These are phyloP conservation scores for Caenorhabditis sp. DNA, from an alignment of 2,888 invertebrate species.

Conservation along the genomic window DNA sequence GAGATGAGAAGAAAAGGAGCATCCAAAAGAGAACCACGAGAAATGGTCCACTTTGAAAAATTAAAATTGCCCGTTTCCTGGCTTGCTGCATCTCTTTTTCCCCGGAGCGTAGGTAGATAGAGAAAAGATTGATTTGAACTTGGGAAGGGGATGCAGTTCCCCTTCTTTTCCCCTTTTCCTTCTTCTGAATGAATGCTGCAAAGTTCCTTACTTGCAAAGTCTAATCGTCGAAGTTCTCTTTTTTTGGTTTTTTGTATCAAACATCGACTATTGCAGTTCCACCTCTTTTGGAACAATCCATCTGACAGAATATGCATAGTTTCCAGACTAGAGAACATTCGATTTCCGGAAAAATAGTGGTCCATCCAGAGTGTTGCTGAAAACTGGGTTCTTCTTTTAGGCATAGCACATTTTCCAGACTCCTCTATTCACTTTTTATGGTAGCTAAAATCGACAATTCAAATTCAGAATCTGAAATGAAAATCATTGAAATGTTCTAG, in stretches of 20 bases:
- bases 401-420: too few relatives aligned
- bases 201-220: not conserved
- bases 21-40: constrained; percentile 2
- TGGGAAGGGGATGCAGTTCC: not conserved
- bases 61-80: constrained; percentile 53
- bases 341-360: not conserved
- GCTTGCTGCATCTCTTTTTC: constrained; percentile 2
- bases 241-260: too few relatives aligned
- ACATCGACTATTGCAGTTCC: too few relatives aligned
- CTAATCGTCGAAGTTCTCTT: not conserved
- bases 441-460: too few relatives aligned
- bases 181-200: not conserved
- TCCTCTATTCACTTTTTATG: too few relatives aligned
- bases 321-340: not conserved
- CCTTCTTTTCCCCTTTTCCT: not conserved
- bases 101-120: constrained; percentile 1
- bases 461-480: too few relatives aligned
- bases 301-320: not conserved
- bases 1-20: not conserved
- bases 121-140: constrained; percentile 32
- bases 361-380: not conserved
- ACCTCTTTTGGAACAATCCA: not conserved
- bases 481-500: too few relatives aligned
- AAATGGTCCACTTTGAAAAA: constrained; percentile 33
- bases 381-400: not conserved